phyloP scores from a whole-genome alignment of 2,797 vertebrate genomes.

The Melanotaenia boesemani region DNA sequence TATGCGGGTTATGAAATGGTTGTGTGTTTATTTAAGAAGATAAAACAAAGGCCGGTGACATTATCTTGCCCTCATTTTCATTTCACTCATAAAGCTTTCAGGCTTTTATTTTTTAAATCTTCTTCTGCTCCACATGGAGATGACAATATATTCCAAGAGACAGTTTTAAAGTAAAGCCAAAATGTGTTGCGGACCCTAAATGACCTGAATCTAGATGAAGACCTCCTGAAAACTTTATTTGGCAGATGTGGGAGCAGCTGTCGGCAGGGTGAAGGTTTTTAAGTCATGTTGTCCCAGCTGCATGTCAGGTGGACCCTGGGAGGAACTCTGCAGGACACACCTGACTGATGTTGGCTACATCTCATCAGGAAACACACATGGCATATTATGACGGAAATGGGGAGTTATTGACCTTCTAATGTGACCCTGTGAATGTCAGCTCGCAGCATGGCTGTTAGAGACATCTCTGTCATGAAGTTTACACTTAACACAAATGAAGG shows the following conservation, averaged over 20 bases:
- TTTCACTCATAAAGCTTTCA: neutral
- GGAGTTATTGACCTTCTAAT: conserved; percentile 20
- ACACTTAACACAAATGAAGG: conserved; percentile 16
- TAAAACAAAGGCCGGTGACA: neutral
- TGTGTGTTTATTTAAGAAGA: neutral
- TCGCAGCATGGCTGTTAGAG: neutral
- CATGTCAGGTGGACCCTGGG: conserved; percentile 39
- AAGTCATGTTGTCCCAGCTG: conserved; percentile 4
- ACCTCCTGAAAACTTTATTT: conserved; percentile 6
- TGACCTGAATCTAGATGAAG: neutral
- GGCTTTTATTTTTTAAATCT: conserved; percentile 23
- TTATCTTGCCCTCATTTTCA: conserved; percentile 1
- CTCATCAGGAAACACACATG: conserved; percentile 61
- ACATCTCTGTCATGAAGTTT: conserved; percentile 21
- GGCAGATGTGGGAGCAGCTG: conserved; percentile 11
- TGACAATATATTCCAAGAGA: conserved; percentile 15
- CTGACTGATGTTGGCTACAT: conserved; percentile 50
- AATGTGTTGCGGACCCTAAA: neutral
- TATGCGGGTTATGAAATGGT: neutral
- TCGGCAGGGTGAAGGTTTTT: conserved; percentile 51
- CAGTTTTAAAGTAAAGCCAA: neutral
- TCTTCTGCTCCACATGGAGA: conserved; percentile 6
- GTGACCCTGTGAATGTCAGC: conserved; percentile 6
- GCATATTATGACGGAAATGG: conserved; percentile 18
- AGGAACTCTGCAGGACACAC: conserved; percentile 71